phyloP scores from a whole-genome alignment of 2,888 invertebrate species.

The Calliscelio sp. region DNA sequence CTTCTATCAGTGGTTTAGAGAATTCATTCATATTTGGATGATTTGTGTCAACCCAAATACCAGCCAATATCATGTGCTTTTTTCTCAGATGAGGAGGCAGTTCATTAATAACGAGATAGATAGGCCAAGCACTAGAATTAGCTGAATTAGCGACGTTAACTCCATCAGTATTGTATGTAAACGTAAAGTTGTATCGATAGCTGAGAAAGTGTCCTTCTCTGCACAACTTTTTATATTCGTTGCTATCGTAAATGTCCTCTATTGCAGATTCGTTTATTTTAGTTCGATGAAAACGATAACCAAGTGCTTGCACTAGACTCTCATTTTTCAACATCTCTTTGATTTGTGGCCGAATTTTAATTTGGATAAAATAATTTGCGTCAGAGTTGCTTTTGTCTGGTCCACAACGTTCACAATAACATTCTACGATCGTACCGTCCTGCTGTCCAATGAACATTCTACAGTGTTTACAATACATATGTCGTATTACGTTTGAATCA shows the following conservation, averaged over 20 bases:
- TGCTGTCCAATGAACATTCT: neutral
- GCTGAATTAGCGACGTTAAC: conserved; percentile 2
- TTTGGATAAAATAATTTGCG: neutral
- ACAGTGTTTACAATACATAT: neutral
- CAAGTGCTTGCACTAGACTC: too few species aligned
- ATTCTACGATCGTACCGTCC: neutral
- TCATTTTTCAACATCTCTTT: too few species aligned
- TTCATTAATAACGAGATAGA: conserved; percentile 9
- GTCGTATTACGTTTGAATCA: neutral
- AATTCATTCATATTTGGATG: conserved; percentile 35
- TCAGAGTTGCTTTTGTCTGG: neutral
- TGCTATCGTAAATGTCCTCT: neutral
- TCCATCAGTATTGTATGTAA: conserved; percentile 10
- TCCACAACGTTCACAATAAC: too few species aligned
- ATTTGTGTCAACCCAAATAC: conserved; percentile 7
- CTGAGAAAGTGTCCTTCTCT: neutral
- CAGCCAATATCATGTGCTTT: conserved; percentile 33
- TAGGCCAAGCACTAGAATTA: neutral
- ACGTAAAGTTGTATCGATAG: neutral
- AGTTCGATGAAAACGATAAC: too few species aligned
- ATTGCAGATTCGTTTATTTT: neutral
- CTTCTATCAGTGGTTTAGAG: neutral
- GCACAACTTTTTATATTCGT: neutral
- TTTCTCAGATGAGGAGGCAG: neutral
- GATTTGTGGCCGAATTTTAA: neutral